These are phyloP conservation scores for Daktulosphaira vitifoliae DNA, from an alignment of 1,140 invertebrate species.

Conservation along the genomic window DNA sequence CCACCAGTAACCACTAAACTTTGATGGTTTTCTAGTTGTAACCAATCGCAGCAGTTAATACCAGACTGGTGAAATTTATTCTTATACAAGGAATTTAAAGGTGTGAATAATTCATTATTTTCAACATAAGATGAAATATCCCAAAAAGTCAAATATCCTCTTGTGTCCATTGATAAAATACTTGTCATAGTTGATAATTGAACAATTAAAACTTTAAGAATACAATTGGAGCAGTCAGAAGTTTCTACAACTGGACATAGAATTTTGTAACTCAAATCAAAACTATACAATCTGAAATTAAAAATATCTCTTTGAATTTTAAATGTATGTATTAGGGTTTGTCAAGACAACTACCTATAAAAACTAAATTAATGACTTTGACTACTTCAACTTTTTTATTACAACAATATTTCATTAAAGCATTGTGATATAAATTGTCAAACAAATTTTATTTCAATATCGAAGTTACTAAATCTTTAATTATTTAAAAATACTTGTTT, in stretches of 20 bases:
- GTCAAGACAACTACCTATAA: too few species aligned
- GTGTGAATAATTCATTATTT: slow-evolving; percentile 33
- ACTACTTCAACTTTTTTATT: too few species aligned
- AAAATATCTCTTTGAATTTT: slow-evolving; percentile 20
- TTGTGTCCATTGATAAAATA: slow-evolving; percentile 54
- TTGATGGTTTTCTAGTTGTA: slow-evolving; percentile 16
- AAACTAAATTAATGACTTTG: too few species aligned
- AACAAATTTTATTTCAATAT: too few species aligned
- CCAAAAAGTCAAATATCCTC: slow-evolving; percentile 59
- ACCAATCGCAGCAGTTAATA: slow-evolving; percentile 49
- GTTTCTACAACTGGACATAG: slow-evolving; percentile 39
- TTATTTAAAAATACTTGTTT: too few species aligned
- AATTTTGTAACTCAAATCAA: slow-evolving; percentile 27
- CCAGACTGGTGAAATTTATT: slow-evolving; percentile 56
- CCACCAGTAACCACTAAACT: slow-evolving; percentile 32
- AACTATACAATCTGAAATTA: slow-evolving; percentile 19
- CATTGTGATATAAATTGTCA: too few species aligned
- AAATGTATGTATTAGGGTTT: too few species aligned
- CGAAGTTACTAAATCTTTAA: too few species aligned
- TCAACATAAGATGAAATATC: slow-evolving; percentile 43
- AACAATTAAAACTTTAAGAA: slow-evolving; percentile 50
- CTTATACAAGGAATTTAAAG: slow-evolving; percentile 17
- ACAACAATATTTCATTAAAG: too few species aligned
- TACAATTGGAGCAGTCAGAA: slow-evolving; percentile 49
- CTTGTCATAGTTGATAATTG: slow-evolving; percentile 42